phyloP scores from a whole-genome alignment of 2,797 vertebrate genomes.

The Trematomus bernacchii region DNA sequence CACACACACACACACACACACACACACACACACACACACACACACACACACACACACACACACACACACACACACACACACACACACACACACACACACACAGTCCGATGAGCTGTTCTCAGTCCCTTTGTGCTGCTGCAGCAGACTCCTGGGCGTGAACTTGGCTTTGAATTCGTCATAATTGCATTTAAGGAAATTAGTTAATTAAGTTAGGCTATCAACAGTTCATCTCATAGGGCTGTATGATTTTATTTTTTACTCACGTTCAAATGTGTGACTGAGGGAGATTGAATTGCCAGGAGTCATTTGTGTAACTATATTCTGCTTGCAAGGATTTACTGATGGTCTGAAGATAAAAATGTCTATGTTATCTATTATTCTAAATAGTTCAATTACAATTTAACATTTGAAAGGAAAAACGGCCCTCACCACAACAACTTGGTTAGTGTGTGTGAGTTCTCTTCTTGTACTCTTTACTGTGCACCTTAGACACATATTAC shows the following conservation, averaged over 20 bases:
- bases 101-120: conserved; percentile 21
- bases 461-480: neutral
- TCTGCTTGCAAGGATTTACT: neutral
- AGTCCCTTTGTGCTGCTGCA: conserved; percentile 29
- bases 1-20: conserved; percentile 31
- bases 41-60: conserved; percentile 29
- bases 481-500: neutral
- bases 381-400: no score
- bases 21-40: conserved; percentile 31
- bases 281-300: neutral
- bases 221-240: conserved; percentile 20
- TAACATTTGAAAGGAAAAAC: no score
- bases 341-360: no score
- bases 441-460: neutral
- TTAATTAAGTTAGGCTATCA: conserved; percentile 46
- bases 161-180: conserved; percentile 20
- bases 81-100: conserved; percentile 20
- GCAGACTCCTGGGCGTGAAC: conserved; percentile 45
- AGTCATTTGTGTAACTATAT: neutral
- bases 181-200: conserved; percentile 41
- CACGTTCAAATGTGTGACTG: conserved; percentile 1
- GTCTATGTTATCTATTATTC: no score
- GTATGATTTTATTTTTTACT: conserved; percentile 27
- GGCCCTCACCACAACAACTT: no score
- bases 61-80: conserved; percentile 27